Evolutionary conservation across 2,113 vertebrate species (phyloP), one percentile per base, ranked within the genome.

Genomic region (rabbit (Oryctolagus cuniculus)): DNA sequence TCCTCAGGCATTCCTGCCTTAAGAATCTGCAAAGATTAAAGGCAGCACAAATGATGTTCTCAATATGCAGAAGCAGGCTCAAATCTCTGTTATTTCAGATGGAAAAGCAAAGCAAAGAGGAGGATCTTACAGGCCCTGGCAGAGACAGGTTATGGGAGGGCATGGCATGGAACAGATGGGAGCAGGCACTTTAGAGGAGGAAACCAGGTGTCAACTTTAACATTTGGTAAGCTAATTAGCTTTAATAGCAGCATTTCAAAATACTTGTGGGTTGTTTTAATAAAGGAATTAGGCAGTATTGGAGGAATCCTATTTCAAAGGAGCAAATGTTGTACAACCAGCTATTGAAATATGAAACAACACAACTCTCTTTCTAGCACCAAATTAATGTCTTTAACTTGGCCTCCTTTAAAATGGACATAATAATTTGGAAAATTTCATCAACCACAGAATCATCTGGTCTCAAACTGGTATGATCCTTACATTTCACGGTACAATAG

Each of bases 231-330:
- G 31, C 51, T 79, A 92, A 69, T 93, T 86, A 78, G 25, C 17
- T 70, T 93, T 77, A 72, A 77, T 51, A 38, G 74, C 34, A 90
- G n/a, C 38, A 90, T 85, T 87, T 94, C 55, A 92, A 88, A 85
- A 81, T 25, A 67, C 22, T 7, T 69, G 82, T 25, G 31, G n/a
- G 17, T 85, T 72, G 53, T 36, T 75, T 64, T 61, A 89, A 74
- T 4, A 34, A 29, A 53, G 25, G 25, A 70, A 91, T 51, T n/a
- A 29, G 19, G 49, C 22, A 70, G 10, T 55, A 74, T 69, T 75
- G 38, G 22, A 34, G 24, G 16, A 7, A 87, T 7, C 4, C 34
- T 75, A 67, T 53, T 96, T n/a, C 31, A 91, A 74, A 88, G 49
- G 15, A 81, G 29, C 4, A 55, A 79, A 51, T 53, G 21, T 72